Percentiles rank a stretch among this genome's conserved stretches.
Conservation (phyloP, 2,113 vertebrate genomes). For the Ophthalmolycus amberensis region DNA sequence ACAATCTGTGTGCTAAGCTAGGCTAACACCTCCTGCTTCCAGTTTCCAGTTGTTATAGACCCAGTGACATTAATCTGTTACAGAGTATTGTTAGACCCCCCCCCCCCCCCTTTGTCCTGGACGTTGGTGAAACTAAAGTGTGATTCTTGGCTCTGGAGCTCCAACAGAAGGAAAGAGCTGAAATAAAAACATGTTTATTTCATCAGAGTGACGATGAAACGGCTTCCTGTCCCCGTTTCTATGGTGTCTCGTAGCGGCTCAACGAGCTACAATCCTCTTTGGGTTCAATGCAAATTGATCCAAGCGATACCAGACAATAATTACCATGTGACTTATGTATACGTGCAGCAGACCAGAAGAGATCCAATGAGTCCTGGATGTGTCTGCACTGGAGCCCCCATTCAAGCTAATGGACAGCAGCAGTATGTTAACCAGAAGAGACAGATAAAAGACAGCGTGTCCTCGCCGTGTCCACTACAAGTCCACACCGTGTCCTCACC, state of each 20-base stretch:
- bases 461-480: not conserved
- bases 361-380: slow-evolving; percentile 65
- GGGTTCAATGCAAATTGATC: slow-evolving; percentile 84
- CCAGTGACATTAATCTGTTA: not conserved
- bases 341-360: slow-evolving; percentile 77
- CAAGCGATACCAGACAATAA: slow-evolving; percentile 77
- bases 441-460: not conserved
- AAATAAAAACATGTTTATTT: slow-evolving; percentile 6
- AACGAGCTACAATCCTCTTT: slow-evolving; percentile 57
- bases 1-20: too few species aligned
- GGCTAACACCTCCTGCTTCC: not conserved
- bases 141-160: slow-evolving; percentile 49
- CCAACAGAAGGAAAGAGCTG: not conserved
- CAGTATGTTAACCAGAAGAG: not conserved
- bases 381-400: not conserved
- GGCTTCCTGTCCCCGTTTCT: slow-evolving; percentile 44
- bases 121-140: slow-evolving; percentile 25
- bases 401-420: not conserved
- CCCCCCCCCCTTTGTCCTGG: not conserved
- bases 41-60: too few species aligned
- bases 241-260: not conserved
- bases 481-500: not conserved
- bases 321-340: slow-evolving; percentile 64
- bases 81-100: not conserved
- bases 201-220: not conserved